Conservation (phyloP, 2,888 invertebrate genomes). For the Hanleya hanleyi region DNA sequence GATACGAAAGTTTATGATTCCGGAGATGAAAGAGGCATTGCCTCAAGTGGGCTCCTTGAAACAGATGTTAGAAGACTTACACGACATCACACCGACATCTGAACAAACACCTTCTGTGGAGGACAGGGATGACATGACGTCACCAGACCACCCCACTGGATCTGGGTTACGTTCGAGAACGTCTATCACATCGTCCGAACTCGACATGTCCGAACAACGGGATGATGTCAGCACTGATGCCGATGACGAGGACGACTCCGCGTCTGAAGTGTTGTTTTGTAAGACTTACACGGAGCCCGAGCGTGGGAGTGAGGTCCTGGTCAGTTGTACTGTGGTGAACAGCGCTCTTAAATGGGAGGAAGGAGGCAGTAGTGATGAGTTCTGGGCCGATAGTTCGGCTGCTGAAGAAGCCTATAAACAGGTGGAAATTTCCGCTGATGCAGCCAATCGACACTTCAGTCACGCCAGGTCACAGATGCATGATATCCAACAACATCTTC, state of each 20-base stretch:
- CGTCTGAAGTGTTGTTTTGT: slow-evolving; percentile 51
- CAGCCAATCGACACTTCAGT: slow-evolving; percentile 50
- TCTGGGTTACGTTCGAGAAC: not conserved
- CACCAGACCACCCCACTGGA: not conserved
- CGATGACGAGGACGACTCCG: slow-evolving; percentile 55
- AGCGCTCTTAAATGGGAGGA: slow-evolving; percentile 33
- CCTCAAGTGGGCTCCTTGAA: slow-evolving; percentile 38
- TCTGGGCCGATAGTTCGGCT: slow-evolving; percentile 35
- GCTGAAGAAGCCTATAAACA: slow-evolving; percentile 43
- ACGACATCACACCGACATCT: slow-evolving; percentile 43
- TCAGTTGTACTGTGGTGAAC: slow-evolving; percentile 26
- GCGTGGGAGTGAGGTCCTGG: slow-evolving; percentile 41
- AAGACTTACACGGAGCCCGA: slow-evolving; percentile 55
- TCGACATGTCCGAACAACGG: slow-evolving; percentile 61
- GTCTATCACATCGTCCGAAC: slow-evolving; percentile 54
- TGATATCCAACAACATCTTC: slow-evolving; percentile 62
- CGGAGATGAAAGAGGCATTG: slow-evolving; percentile 42
- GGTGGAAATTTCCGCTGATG: slow-evolving; percentile 49
- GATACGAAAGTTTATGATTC: slow-evolving; percentile 13
- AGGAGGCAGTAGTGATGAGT: slow-evolving; percentile 40
- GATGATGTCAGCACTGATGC: slow-evolving; percentile 62
- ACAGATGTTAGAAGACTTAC: slow-evolving; percentile 44
- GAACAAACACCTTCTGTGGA: slow-evolving; percentile 25
- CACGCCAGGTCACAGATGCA: slow-evolving; percentile 64
- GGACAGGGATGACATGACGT: not conserved